Evolutionary conservation across 2,888 invertebrate species (phyloP).

Genomic region (Andrena fulva): DNA sequence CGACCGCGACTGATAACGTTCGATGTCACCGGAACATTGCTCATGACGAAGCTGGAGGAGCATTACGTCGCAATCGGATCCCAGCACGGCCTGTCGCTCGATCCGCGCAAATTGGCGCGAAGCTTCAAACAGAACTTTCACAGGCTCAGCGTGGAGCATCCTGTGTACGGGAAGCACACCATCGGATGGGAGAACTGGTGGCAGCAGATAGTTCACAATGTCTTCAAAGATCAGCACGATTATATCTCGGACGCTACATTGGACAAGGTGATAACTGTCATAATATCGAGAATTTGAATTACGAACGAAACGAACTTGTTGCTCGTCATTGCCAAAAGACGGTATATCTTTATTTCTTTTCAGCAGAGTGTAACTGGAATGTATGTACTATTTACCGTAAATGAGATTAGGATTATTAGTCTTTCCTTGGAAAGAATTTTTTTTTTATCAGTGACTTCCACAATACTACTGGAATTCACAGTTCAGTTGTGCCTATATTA

Average conservation of each 20-base stretch:
- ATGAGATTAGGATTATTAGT: too few relatives aligned
- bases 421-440: too few relatives aligned
- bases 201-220: constrained; percentile 88
- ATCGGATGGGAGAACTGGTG: constrained; percentile 94
- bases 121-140: constrained; percentile 89
- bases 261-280: constrained; percentile 74
- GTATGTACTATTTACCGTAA: too few relatives aligned
- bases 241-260: constrained; percentile 73
- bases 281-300: not conserved
- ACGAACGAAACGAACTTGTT: not conserved
- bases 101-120: constrained; percentile 86
- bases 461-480: too few relatives aligned
- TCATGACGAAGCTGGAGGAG: constrained; percentile 84
- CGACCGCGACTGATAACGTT: constrained; percentile 91
- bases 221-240: constrained; percentile 87
- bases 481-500: too few relatives aligned
- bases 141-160: constrained; percentile 89
- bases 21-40: constrained; percentile 94
- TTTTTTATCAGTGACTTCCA: too few relatives aligned
- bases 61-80: constrained; percentile 91
- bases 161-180: constrained; percentile 91
- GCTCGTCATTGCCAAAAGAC: too few relatives aligned
- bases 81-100: constrained; percentile 88
- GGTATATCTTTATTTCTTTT: too few relatives aligned
- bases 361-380: too few relatives aligned